Base-by-base conservation (phyloP, 2,888 invertebrate genomes). In the Heliconius aoede region DNA sequence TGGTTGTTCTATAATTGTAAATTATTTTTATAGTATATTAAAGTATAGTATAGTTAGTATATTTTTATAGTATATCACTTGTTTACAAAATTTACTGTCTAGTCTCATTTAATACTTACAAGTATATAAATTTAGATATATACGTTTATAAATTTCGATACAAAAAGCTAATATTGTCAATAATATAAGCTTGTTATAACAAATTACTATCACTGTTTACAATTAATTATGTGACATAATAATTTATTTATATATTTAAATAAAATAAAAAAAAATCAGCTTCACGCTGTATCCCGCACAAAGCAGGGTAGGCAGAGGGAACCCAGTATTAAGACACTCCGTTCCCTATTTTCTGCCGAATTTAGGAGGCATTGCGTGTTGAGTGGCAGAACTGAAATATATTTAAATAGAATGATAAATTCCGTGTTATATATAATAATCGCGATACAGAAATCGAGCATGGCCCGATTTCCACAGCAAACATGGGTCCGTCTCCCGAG, bases 401-500 rank as follows among this genome's bases (percentile, higher is more conserved):
- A 60, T 72, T 58, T 72, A 72, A 60, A 36, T 60, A 55, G 58
- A 60, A 71, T 58, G 30, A 36, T 24, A 60, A 72, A 60, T 60
- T 72, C 18, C 58, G 7, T 58, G 26, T 26, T 26, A 72, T 71
- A 26, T 69, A n/a, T 69, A 69, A 69, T 55, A 30, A 55, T 69
- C n/a, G n/a, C 15, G n/a, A 30, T 51, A 51, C 30, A 55, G 51
- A 28, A n/a, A 68, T 51, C 51, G 28, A 40, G 71, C 58, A 24
- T 82, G 82, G 79, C 80, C 80, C 36, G 46, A 72, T 67, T 72
- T 76, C 67, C 60, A 36, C 55, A 55, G 73, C 65, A 65, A 73
- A 72, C 64, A 60, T 60, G 72, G 72, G 60, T 55, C 65, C 36
- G 51, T 76, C 87, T 84, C 83, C 85, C 85, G 85, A 84, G 86